A percentile compares a stretch with the other conserved stretches of the same genome.
Evolutionary conservation across 2,113 vertebrate species (phyloP).

Genomic region (Sebastes schlegelii): DNA sequence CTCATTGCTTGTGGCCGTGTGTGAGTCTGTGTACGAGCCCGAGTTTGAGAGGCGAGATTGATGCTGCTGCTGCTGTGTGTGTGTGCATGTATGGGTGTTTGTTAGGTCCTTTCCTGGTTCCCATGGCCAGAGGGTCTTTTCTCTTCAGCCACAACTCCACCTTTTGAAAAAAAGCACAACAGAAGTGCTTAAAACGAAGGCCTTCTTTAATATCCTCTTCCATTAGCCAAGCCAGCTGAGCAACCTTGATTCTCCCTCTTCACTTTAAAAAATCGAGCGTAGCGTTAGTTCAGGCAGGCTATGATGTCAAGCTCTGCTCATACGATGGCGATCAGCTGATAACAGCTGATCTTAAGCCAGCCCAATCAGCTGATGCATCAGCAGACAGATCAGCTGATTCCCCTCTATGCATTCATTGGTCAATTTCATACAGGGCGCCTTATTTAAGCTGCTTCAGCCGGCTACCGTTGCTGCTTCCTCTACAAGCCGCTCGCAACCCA

Average conservation of each 20-base stretch:
- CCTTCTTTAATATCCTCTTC: constrained; percentile 45
- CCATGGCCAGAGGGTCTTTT: constrained; percentile 54
- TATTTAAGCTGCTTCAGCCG: too few species aligned
- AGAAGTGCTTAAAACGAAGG: constrained; percentile 21
- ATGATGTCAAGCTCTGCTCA: too few species aligned
- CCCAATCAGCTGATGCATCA: too few species aligned
- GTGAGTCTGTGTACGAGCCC: constrained; percentile 47
- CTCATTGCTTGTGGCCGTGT: constrained; percentile 40
- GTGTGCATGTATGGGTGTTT: constrained; percentile 47
- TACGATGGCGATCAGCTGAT: too few species aligned
- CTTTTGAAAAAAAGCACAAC: constrained; percentile 42
- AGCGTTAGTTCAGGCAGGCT: too few species aligned
- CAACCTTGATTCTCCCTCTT: constrained; percentile 26
- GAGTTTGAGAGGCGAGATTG: constrained; percentile 31
- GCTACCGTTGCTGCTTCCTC: too few species aligned
- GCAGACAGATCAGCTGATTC: too few species aligned
- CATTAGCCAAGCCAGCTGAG: constrained; percentile 25
- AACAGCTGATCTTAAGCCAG: too few species aligned
- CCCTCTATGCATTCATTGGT: too few species aligned
- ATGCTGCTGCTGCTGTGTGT: constrained; percentile 29
- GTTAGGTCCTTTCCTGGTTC: constrained; percentile 59
- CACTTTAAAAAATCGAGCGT: constrained; percentile 13
- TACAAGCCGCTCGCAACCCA: too few species aligned
- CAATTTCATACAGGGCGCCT: too few species aligned
- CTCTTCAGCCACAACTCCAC: constrained; percentile 37